Conservation (phyloP, 2,797 vertebrate species). For the Enteromius afrohamiltoni region DNA sequence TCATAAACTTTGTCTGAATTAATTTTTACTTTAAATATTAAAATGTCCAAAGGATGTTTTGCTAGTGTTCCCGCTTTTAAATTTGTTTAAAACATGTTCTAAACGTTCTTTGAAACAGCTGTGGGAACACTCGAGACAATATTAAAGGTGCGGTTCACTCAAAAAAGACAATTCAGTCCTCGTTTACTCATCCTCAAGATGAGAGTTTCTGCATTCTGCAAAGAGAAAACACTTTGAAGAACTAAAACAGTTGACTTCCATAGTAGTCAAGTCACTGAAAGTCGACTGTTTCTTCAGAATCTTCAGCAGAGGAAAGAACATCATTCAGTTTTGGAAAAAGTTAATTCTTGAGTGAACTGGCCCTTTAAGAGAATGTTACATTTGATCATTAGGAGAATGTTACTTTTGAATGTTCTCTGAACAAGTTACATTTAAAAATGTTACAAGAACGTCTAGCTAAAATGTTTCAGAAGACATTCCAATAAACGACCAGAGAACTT, state of each 20-base stretch:
- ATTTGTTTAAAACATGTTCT: too few species aligned
- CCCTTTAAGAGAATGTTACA: conserved; percentile 1
- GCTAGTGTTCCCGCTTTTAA: too few species aligned
- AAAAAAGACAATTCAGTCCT: not conserved
- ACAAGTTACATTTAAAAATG: not conserved
- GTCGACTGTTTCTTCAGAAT: not conserved
- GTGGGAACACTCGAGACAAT: not conserved
- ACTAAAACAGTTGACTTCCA: not conserved
- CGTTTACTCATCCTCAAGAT: not conserved
- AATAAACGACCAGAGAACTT: not conserved
- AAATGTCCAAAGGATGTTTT: too few species aligned
- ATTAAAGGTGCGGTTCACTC: not conserved
- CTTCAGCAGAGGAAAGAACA: not conserved
- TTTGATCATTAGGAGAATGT: not conserved
- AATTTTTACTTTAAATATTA: not conserved
- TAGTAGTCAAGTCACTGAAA: not conserved
- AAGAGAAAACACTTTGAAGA: not conserved
- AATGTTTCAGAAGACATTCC: not conserved
- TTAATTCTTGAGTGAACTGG: not conserved
- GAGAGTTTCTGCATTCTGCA: not conserved
- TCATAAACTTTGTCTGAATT: not conserved
- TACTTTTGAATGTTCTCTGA: not conserved
- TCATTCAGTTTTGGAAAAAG: not conserved
- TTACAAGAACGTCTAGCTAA: not conserved
- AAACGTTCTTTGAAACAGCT: not conserved